A percentile compares a stretch with the other conserved stretches of the same genome.
Evolutionary conservation across 2,797 vertebrate genomes (phyloP).

Genomic region (Chanos chanos): DNA sequence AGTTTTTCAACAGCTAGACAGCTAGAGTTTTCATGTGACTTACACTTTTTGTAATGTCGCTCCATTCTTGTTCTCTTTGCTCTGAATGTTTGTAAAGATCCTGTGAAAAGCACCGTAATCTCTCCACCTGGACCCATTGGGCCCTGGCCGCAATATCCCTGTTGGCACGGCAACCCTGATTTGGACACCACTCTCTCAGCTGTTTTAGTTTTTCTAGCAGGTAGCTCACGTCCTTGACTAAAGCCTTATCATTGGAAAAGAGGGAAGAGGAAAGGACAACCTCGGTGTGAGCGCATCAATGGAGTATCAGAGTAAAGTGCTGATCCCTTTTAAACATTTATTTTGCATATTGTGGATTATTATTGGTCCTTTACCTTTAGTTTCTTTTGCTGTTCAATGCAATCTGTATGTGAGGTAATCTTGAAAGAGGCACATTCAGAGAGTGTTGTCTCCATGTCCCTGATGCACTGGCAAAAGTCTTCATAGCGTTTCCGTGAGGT

Average conservation of each 20-base stretch:
- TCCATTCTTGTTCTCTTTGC: slow-evolving; percentile 78
- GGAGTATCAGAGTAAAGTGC: background rate
- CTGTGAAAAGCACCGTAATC: slow-evolving; percentile 58
- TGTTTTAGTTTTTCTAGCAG: slow-evolving; percentile 47
- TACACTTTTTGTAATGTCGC: slow-evolving; percentile 63
- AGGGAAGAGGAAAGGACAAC: background rate
- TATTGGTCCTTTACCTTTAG: slow-evolving; percentile 66
- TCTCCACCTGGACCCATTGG: slow-evolving; percentile 71
- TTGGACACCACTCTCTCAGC: slow-evolving; percentile 65
- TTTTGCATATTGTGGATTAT: background rate
- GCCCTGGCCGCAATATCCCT: slow-evolving; percentile 46
- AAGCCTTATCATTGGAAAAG: slow-evolving; percentile 56
- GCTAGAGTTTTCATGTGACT: slow-evolving; percentile 30
- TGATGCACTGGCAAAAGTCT: slow-evolving; percentile 64
- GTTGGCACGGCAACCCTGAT: slow-evolving; percentile 58
- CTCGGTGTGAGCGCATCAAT: background rate
- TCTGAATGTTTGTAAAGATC: slow-evolving; percentile 68
- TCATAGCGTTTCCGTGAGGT: slow-evolving; percentile 62
- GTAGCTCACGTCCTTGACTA: slow-evolving; percentile 52
- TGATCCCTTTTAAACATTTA: background rate
- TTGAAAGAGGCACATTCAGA: slow-evolving; percentile 56
- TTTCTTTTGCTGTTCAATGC: slow-evolving; percentile 67
- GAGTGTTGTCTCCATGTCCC: slow-evolving; percentile 62
- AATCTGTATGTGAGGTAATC: slow-evolving; percentile 76
- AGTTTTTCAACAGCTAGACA: too few relatives aligned